phyloP scores from a whole-genome alignment of 2,113 vertebrate genomes.

The Macaca mulatta region DNA sequence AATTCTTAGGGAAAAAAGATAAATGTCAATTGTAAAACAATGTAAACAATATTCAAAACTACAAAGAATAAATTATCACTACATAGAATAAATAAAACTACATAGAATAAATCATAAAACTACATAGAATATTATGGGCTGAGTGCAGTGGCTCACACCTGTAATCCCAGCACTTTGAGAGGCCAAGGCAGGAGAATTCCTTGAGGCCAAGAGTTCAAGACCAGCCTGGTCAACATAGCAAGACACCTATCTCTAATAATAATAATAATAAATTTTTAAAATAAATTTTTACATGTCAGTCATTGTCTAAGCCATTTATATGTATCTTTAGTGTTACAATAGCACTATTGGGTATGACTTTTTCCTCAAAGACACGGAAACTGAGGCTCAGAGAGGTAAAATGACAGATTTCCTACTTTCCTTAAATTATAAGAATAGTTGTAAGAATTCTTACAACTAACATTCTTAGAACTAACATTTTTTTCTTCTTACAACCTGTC shows the following conservation, averaged over 20 bases:
- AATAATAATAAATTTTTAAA: not conserved
- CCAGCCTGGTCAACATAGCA: not conserved
- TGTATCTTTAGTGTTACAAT: not conserved
- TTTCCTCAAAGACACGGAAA: not conserved
- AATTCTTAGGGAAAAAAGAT: not conserved
- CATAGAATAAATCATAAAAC: not conserved
- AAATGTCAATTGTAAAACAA: conserved; percentile 13
- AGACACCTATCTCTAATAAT: not conserved
- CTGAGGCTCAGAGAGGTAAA: not conserved
- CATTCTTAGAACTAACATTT: not conserved
- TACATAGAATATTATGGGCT: not conserved
- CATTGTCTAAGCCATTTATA: not conserved
- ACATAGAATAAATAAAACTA: not conserved
- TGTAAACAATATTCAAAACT: not conserved
- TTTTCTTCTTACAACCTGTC: not conserved
- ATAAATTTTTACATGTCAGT: not conserved
- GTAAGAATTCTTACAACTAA: too few relatives aligned
- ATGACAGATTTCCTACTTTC: not conserved
- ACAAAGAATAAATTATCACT: not conserved
- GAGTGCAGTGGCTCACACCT: not conserved
- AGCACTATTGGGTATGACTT: not conserved
- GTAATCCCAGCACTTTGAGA: not conserved
- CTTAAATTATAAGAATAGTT: not conserved
- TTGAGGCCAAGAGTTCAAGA: not conserved
- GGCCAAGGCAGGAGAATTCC: not conserved